Conservation (phyloP, 2,797 vertebrate species). For the Clarias pachynema region DNA sequence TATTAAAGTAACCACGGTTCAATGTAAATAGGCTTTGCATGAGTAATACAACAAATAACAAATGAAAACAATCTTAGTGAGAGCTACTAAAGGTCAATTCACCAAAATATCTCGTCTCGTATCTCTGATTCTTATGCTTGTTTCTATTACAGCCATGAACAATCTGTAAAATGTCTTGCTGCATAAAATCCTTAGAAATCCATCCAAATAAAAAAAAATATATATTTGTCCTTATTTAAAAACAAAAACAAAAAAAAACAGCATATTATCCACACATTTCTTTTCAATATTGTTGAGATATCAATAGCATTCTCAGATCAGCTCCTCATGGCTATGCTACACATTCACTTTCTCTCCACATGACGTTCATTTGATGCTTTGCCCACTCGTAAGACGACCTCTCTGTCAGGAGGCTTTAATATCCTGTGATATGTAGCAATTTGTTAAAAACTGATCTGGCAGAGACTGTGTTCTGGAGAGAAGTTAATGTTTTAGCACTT, state of each 20-base stretch:
- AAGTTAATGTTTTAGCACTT: neutral
- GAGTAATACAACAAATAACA: neutral
- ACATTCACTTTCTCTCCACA: neutral
- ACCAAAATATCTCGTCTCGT: neutral
- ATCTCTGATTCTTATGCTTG: neutral
- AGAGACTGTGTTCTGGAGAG: neutral
- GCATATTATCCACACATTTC: neutral
- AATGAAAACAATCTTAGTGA: neutral
- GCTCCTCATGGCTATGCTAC: neutral
- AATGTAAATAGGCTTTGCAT: neutral
- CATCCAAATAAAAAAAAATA: neutral
- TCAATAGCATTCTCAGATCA: neutral
- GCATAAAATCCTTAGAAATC: neutral
- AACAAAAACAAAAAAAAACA: neutral
- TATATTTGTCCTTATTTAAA: neutral
- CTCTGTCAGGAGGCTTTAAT: neutral
- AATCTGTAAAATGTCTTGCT: neutral
- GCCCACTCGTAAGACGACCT: neutral
- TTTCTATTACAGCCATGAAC: neutral
- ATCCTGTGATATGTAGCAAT: neutral
- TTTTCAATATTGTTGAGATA: neutral
- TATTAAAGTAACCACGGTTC: neutral
- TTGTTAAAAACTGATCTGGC: neutral
- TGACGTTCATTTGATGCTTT: slow-evolving; percentile 6
- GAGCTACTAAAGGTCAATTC: neutral